These are phyloP conservation scores for Turritopsis dohrnii DNA, from an alignment of 30 jellyfish, hydroid and myxozoan species.

Conservation along the genomic window DNA sequence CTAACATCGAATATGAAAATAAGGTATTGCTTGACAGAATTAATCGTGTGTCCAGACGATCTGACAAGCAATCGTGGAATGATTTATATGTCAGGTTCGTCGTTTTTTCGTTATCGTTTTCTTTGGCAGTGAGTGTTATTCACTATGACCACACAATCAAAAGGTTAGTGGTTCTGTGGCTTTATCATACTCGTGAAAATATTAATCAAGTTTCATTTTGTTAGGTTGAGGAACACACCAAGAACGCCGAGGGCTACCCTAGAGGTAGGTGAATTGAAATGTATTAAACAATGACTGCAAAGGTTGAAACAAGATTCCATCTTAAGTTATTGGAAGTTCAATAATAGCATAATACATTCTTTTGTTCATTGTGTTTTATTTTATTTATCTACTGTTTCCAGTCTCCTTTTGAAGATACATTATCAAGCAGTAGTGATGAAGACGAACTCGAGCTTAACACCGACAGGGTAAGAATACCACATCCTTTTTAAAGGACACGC, in stretches of 20 bases:
- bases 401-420: not conserved
- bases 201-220: not conserved
- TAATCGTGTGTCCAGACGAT: not conserved
- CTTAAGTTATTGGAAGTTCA: no score
- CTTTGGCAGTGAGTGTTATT: not conserved
- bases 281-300: no score
- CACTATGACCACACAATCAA: no score
- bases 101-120: not conserved
- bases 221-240: not conserved
- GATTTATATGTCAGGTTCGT: not conserved
- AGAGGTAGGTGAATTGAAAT: not conserved
- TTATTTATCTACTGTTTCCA: not conserved
- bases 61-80: not conserved
- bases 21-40: not conserved
- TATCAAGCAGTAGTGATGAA: not conserved
- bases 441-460: not conserved
- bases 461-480: not conserved
- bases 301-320: no score
- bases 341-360: no score
- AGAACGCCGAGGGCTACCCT: not conserved
- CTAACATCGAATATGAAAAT: constrained; percentile 22
- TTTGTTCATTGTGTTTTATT: not conserved
- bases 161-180: not conserved
- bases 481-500: no score
- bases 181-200: not conserved